Percentiles rank a stretch among this genome's conserved stretches.
Conservation (phyloP, 2,797 vertebrate species). For the Enteromius viviparus region DNA sequence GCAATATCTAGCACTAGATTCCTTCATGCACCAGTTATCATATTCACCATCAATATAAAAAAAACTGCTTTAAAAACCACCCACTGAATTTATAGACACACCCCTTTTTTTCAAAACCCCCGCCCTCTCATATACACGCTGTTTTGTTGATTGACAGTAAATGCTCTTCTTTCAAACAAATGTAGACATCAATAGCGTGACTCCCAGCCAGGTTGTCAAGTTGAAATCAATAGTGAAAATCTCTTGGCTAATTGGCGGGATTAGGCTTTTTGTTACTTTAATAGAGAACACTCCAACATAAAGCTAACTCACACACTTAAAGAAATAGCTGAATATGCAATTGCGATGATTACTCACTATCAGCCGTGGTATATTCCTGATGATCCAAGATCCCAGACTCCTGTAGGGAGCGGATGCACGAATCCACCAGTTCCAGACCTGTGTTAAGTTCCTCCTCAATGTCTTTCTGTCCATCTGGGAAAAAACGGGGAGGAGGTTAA, state of each 20-base stretch:
- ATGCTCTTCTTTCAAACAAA: neutral
- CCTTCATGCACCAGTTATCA: neutral
- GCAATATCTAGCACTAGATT: conserved; percentile 1
- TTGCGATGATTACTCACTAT: conserved; percentile 82
- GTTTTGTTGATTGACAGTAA: neutral
- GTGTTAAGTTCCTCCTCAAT: conserved; percentile 98
- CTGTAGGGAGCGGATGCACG: conserved; percentile 96
- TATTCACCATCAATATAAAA: neutral
- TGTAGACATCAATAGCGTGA: conserved; percentile 7
- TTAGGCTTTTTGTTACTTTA: conserved; percentile 7
- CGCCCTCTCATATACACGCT: neutral
- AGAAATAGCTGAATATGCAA: neutral
- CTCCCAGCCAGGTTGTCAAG: neutral
- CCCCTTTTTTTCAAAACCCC: neutral
- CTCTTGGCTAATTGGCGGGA: conserved; percentile 23
- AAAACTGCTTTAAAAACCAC: neutral
- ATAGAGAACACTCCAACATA: neutral
- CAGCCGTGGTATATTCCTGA: conserved; percentile 84
- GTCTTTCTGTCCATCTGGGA: conserved; percentile 93
- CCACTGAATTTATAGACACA: neutral
- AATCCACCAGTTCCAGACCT: conserved; percentile 96
- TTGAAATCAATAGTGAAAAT: conserved; percentile 27
- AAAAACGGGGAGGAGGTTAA: conserved; percentile 45
- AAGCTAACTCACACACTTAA: neutral
- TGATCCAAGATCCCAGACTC: conserved; percentile 96